phyloP scores from a whole-genome alignment of 2,888 invertebrate genomes.

The Timandra comae region DNA sequence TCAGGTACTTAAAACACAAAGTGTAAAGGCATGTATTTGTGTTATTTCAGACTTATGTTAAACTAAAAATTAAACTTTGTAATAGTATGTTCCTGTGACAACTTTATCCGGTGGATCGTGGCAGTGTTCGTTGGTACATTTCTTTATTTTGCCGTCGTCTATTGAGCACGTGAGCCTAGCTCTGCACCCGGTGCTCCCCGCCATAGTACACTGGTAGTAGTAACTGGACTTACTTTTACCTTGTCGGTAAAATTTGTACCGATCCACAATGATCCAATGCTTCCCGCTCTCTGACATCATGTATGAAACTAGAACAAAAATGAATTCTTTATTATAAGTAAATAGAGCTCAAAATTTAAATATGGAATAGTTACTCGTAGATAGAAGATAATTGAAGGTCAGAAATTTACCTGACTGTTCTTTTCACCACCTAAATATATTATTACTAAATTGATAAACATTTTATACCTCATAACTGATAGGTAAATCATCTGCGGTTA shows the following conservation, averaged over 20 bases:
- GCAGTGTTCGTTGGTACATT: not conserved
- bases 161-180: not conserved
- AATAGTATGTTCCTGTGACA: no score
- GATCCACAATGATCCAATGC: slow-evolving; percentile 15
- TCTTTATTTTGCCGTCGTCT: no score
- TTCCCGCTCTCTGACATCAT: slow-evolving; percentile 19
- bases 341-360: not conserved
- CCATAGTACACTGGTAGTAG: slow-evolving; percentile 12
- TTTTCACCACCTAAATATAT: no score
- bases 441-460: no score
- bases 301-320: slow-evolving; percentile 7
- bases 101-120: not conserved
- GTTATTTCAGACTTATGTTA: no score
- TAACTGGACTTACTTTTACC: slow-evolving; percentile 5
- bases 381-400: no score
- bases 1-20: no score
- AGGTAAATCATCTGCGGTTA: no score
- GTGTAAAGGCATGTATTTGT: no score
- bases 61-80: no score
- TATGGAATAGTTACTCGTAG: not conserved
- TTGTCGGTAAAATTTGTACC: slow-evolving; percentile 18
- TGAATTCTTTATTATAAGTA: not conserved
- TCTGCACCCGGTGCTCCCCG: slow-evolving; percentile 1
- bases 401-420: no score
- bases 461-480: no score